Conservation (phyloP, 64 coral and sea anemone genomes). For the Actinia tenebrosa region DNA sequence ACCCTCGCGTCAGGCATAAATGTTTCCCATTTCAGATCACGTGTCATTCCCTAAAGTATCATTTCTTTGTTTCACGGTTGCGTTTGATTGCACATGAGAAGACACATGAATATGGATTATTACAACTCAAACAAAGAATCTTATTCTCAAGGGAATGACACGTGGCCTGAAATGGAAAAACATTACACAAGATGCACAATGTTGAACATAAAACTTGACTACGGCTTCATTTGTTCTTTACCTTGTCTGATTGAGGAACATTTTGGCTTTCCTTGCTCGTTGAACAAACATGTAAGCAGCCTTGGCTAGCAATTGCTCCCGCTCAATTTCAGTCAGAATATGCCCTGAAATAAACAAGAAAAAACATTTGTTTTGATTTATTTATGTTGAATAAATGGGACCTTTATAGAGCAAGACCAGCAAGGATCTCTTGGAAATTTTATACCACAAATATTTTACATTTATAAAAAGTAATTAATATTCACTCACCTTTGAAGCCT, state of each 20-base stretch:
- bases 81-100: too few relatives aligned
- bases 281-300: conserved; percentile 80
- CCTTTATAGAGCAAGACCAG: too few relatives aligned
- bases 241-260: conserved; percentile 79
- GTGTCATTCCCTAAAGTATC: too few relatives aligned
- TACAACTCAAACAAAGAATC: too few relatives aligned
- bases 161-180: too few relatives aligned
- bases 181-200: too few relatives aligned
- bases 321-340: conserved; percentile 70
- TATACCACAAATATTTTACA: not conserved
- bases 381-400: too few relatives aligned
- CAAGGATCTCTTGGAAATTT: not conserved
- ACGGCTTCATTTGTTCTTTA: too few relatives aligned
- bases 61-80: too few relatives aligned
- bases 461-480: not conserved
- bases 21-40: not conserved
- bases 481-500: conserved; percentile 87
- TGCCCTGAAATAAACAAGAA: conserved; percentile 44
- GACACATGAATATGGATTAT: too few relatives aligned
- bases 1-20: not conserved
- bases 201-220: too few relatives aligned
- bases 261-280: conserved; percentile 46
- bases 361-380: not conserved
- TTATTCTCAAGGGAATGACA: too few relatives aligned
- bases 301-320: conserved; percentile 64